Conservation (phyloP, 2,113 vertebrate species). For the Trogon melanurus region DNA sequence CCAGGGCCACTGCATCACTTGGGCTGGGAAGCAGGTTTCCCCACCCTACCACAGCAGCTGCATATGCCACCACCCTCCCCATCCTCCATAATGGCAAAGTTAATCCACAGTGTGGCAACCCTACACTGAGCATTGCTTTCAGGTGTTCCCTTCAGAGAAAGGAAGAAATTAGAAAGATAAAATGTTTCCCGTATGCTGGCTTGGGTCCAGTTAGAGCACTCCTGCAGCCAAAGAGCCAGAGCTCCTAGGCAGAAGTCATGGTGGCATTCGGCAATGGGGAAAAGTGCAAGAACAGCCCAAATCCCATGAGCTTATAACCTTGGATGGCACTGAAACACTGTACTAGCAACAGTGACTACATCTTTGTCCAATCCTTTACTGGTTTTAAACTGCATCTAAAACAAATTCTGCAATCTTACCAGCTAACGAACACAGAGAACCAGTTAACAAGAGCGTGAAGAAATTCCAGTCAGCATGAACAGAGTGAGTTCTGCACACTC, state of each 20-base stretch:
- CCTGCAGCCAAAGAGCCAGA: background rate
- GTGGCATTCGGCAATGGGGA: background rate
- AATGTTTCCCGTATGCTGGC: background rate
- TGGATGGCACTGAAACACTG: background rate
- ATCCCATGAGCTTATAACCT: background rate
- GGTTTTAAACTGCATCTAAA: background rate
- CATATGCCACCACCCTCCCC: accelerated
- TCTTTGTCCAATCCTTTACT: background rate
- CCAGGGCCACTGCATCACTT: background rate
- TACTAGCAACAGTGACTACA: background rate
- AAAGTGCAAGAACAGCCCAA: background rate
- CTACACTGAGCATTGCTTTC: background rate
- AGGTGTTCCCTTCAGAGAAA: background rate
- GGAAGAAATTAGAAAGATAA: background rate
- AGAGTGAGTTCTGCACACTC: background rate
- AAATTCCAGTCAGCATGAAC: background rate
- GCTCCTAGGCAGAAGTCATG: background rate
- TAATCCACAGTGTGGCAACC: background rate
- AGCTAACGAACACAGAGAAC: background rate
- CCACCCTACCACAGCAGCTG: background rate
- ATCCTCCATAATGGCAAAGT: background rate
- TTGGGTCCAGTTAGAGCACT: background rate
- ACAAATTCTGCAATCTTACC: background rate
- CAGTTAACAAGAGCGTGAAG: background rate
- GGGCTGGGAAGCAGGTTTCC: background rate